Conservation (phyloP, 1,140 invertebrate species). For the Apis mellifera region Amel_HAv3.1 CM009931.2:25757001-25757500, state of each 20-base stretch:
- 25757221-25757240: not conserved
- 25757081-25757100: not conserved
- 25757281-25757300: conserved; percentile 32
- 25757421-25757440: conserved; percentile 18
- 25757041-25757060: not conserved
- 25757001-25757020: not conserved
- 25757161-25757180: too few species aligned
- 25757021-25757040: not conserved
- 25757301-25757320: conserved; percentile 10
- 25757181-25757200: not conserved
- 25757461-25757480: conserved; percentile 24
- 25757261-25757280: conserved; percentile 45
- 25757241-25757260: too few species aligned
- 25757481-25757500: conserved; percentile 43
- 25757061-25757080: not conserved
- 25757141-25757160: too few species aligned
- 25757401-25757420: conserved; percentile 46
- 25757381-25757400: conserved; percentile 52
- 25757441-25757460: conserved; percentile 31
- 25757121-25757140: not conserved
- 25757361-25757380: conserved; percentile 30
- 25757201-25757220: not conserved
- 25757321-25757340: conserved; percentile 52
- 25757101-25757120: too few species aligned
- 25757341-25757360: conserved; percentile 56